A percentile compares a stretch with the other conserved stretches of the same genome.
These are phyloP conservation scores for Chelonus formosanus DNA, from an alignment of 2,888 invertebrate genomes.

Conservation along the genomic window DNA sequence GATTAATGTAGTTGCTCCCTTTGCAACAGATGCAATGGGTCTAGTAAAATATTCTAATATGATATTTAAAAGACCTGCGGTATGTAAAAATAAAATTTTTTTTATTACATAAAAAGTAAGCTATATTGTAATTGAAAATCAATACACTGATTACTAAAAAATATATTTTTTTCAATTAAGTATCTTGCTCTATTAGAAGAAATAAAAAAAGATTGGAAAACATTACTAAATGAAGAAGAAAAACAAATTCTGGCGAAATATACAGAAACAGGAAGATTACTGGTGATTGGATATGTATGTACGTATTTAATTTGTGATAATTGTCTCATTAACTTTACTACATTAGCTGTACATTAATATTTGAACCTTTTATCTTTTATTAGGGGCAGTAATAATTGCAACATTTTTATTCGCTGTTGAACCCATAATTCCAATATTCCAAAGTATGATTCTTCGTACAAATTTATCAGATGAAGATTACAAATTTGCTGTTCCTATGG, in stretches of 20 bases:
- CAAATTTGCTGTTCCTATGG: background rate
- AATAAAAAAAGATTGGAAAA: background rate
- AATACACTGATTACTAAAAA: background rate
- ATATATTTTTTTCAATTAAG: background rate
- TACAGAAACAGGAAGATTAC: constrained; percentile 25
- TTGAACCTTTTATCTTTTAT: background rate
- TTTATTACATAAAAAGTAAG: no score
- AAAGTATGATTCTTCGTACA: background rate
- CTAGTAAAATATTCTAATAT: background rate
- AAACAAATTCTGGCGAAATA: constrained; percentile 27
- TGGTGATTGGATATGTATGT: constrained; percentile 8
- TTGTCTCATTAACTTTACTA: background rate
- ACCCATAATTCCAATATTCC: constrained; percentile 1
- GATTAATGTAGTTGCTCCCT: background rate
- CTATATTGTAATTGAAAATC: background rate
- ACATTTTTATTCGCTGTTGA: constrained; percentile 4
- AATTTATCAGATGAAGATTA: background rate
- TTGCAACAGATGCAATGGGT: background rate
- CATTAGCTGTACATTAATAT: background rate
- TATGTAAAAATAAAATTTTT: background rate
- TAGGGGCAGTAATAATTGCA: background rate
- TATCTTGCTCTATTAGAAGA: background rate
- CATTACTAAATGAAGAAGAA: constrained; percentile 26
- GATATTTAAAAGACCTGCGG: background rate
- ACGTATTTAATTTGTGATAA: background rate